Evolutionary conservation across 30 jellyfish, hydroid and myxozoan genomes (phyloP).

Genomic region (Aurelia aurita complex sp. Pacific): DNA sequence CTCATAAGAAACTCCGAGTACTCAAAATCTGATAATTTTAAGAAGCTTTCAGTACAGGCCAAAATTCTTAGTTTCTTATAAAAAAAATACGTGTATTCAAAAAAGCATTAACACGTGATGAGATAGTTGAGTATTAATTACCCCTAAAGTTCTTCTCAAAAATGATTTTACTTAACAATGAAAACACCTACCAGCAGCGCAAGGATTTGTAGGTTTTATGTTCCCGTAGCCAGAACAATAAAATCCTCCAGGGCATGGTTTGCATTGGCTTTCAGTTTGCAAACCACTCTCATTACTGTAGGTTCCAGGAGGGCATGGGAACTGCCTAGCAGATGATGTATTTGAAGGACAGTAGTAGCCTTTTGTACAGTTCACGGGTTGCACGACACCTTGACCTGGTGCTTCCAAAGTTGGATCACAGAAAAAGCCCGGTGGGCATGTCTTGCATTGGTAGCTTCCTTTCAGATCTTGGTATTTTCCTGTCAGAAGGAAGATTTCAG

Average conservation of each 20-base stretch:
- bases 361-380: constrained; percentile 80
- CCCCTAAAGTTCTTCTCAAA: no score
- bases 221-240: constrained; percentile 89
- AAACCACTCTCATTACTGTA: constrained; percentile 79
- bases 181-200: constrained; percentile 84
- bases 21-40: no score
- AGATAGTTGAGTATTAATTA: no score
- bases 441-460: constrained; percentile 82
- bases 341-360: constrained; percentile 94
- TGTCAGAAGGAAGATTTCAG: neutral
- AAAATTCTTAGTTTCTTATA: no score
- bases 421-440: constrained; percentile 85
- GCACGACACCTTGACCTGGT: constrained; percentile 89
- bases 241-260: constrained; percentile 82
- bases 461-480: constrained; percentile 85
- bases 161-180: no score
- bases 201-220: constrained; percentile 80
- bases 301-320: constrained; percentile 95
- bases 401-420: constrained; percentile 89
- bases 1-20: no score
- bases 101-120: no score
- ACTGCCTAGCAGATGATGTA: constrained; percentile 80
- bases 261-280: constrained; percentile 72
- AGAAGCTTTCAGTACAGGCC: no score
- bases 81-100: no score